Evolutionary conservation across 2,888 invertebrate species (phyloP), one percentile per base, ranked within the genome.

Genomic region (Nesidiocoris tenuis): DNA sequence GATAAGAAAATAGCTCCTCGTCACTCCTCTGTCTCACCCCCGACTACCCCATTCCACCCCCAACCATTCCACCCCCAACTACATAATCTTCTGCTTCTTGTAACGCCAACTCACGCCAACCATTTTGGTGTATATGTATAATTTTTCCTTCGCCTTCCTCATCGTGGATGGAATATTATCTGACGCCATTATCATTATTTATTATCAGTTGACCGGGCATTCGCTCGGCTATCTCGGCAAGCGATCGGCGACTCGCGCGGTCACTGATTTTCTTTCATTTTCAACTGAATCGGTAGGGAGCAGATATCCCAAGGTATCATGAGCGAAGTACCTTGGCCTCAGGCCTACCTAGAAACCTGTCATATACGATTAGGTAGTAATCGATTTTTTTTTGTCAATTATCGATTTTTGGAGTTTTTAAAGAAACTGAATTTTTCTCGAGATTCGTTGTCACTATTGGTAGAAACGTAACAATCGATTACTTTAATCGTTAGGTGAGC

Each of bases 181-280:
- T 72, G 5, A 12, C 19, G 16, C 21, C 63, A 72, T 72, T 72
- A 72, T 72, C 72, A 72, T 72, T 72, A 72, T 72, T 72, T 72
- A 72, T 72, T 72, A 72, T 72, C 72, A 72, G 54, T 61, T 56
- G 21, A 21, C 19, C 21, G 70, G 24, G 23, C 57, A 22, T 22
- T 56, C 59, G 17, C 25, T 61, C 24, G 56, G 24, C 21, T 72
- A 72, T 72, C 61, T 24, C 72, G 19, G 39, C 0, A 39, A 61
- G 72, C 61, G 54, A 72, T 72, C 72, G 61, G 24, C 59, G 12
- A 9, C 24, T n/a, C 24, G 3, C 59, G n/a, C 25, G 39, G 54
- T 54, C 39, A 54, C 61, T 72, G 61, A 72, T 72, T 72, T 61
- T 72, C 39, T 72, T 72, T 39, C 39, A 39, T 39, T 39, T 39